A percentile compares a stretch with the other conserved stretches of the same genome.
These are phyloP conservation scores for Herpetotheres cachinnans DNA, from an alignment of 2,113 vertebrate genomes.

Conservation along the genomic window DNA sequence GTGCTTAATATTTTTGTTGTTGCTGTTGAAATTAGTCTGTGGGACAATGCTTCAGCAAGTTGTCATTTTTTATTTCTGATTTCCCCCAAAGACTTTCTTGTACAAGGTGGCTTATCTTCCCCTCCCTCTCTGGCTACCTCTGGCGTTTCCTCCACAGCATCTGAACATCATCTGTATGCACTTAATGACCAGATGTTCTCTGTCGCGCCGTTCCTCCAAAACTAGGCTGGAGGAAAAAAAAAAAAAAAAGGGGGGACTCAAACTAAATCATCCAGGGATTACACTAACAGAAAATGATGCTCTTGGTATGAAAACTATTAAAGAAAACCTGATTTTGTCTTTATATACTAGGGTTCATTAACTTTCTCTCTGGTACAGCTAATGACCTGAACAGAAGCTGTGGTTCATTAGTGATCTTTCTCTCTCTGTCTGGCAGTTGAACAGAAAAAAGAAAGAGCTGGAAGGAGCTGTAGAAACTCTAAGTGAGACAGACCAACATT, in stretches of 20 bases:
- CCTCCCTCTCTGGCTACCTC: neutral
- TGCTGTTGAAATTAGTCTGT: neutral
- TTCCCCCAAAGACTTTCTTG: neutral
- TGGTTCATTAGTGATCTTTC: slow-evolving; percentile 69
- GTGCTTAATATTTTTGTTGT: neutral
- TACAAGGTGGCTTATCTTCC: neutral
- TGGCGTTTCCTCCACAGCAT: neutral
- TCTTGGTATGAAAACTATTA: slow-evolving; percentile 70
- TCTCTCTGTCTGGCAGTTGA: slow-evolving; percentile 60
- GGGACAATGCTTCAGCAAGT: neutral
- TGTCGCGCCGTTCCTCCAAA: slow-evolving; percentile 6
- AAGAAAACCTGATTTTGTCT: slow-evolving; percentile 72
- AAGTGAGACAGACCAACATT: slow-evolving; percentile 8
- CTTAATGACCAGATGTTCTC: slow-evolving; percentile 68
- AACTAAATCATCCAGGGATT: slow-evolving; percentile 64
- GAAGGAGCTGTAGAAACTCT: slow-evolving; percentile 15
- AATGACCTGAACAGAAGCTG: slow-evolving; percentile 71
- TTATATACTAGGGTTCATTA: slow-evolving; percentile 71
- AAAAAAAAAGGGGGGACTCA: neutral
- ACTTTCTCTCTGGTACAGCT: slow-evolving; percentile 70
- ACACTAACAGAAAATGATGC: slow-evolving; percentile 68
- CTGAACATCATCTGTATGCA: slow-evolving; percentile 36
- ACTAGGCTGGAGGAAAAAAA: neutral
- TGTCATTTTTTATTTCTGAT: neutral
- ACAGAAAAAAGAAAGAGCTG: slow-evolving; percentile 31